Percentiles rank a stretch among this genome's conserved stretches.
phyloP scores from a whole-genome alignment of 2,797 vertebrate species.

The Macrochelys suwanniensis region DNA sequence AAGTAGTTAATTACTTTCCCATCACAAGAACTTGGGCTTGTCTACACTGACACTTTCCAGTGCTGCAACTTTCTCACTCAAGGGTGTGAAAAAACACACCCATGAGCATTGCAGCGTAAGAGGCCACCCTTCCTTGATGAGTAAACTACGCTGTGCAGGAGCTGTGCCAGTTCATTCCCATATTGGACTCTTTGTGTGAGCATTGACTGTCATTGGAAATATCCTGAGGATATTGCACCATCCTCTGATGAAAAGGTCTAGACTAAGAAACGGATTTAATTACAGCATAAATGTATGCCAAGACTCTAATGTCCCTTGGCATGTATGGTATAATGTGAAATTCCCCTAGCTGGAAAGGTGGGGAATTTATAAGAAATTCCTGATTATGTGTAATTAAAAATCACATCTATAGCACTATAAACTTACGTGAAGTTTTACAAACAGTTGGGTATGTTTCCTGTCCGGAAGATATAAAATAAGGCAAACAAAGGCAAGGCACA shows the following conservation, averaged over 20 bases:
- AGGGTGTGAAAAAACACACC: too few relatives aligned
- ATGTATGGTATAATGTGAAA: neutral
- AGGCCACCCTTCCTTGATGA: neutral
- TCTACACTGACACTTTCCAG: too few relatives aligned
- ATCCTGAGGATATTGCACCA: rapidly evolving
- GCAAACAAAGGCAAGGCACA: neutral
- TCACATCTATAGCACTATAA: neutral
- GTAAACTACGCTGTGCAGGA: neutral
- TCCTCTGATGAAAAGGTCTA: neutral
- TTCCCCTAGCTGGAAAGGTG: neutral
- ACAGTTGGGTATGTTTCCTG: neutral
- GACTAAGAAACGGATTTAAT: neutral
- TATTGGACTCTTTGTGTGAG: neutral
- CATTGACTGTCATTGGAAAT: neutral
- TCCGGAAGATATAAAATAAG: neutral
- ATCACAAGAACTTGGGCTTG: neutral
- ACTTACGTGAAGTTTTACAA: neutral
- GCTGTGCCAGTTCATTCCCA: neutral
- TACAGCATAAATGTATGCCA: neutral
- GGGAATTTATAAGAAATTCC: neutral
- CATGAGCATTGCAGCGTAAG: neutral
- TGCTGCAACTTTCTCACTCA: too few relatives aligned
- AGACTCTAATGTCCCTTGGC: neutral
- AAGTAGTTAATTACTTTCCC: neutral
- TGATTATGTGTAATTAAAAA: neutral